Evolutionary conservation across 2,797 vertebrate genomes (phyloP), one percentile per base, ranked within the genome.

Genomic region (Mycteria americana): DNA sequence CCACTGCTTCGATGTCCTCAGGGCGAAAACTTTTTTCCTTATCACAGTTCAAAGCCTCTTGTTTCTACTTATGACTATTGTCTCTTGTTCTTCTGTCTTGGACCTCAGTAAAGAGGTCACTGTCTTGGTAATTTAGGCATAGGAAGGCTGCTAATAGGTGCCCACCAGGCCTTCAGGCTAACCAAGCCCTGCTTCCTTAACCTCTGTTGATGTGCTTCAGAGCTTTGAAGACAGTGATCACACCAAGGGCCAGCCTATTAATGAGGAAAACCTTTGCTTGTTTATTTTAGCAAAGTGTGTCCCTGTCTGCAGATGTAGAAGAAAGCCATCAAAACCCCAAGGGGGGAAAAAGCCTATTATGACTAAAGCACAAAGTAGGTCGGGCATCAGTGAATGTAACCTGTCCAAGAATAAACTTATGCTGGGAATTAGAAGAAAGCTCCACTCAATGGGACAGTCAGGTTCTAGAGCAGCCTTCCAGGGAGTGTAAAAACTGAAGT

Each of bases 331-430:
- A 45, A 72, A 88, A 81, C 57, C 7, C 10, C 4, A 33, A 23
- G 30, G 10, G 1, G 4, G 3, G 9, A 6, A 15, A 48, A 51
- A 24, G 31, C 8, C 30, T 39, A 0, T 88, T 82, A 15, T 7
- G 19, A 10, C 33, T 56, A 25, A 76, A 92, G 14, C 6, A 9
- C 5, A 5, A 57, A 23, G 18, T 48, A 25, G 7, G 0, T 72
- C 17, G 35, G 31, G 6, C 13, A 35, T 53, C 39, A 50, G 18
- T 74, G 57, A 60, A 8, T 23, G 10, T 54, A 43, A 68, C 10
- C 6, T 88, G 24, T 39, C 50, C 27, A 54, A 57, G 63, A 78
- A 53, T 68, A 45, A 73, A 50, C 7, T 50, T 53, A 22, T 3
- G 14, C 12, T 79, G 74, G 24, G 67, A 73, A 46, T 23, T 27